Conservation (phyloP, 2,888 invertebrate species). For the Proisotoma minuta region DNA sequence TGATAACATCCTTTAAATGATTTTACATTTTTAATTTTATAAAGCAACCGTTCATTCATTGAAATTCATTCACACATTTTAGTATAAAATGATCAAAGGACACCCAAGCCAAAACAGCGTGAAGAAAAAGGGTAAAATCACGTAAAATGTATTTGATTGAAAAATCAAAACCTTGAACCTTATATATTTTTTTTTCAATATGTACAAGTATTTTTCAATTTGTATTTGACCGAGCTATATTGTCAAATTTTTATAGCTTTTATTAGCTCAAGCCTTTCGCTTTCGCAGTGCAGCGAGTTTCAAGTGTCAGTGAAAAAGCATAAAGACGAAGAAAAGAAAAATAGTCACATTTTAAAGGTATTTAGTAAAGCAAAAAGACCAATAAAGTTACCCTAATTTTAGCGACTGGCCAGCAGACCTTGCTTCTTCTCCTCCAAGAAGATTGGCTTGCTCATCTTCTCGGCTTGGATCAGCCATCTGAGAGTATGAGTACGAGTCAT, state of each 20-base stretch:
- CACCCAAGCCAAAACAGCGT: too few relatives aligned
- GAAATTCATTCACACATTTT: background rate
- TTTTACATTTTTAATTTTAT: too few relatives aligned
- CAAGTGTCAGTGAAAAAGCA: background rate
- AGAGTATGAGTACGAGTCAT: constrained; percentile 58
- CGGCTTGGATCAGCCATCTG: constrained; percentile 96
- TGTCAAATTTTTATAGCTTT: too few relatives aligned
- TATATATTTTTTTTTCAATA: too few relatives aligned
- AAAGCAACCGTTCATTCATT: background rate
- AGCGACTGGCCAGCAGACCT: constrained; percentile 93
- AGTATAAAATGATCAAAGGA: too few relatives aligned
- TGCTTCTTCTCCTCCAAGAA: constrained; percentile 93
- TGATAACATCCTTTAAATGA: too few relatives aligned
- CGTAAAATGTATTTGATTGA: too few relatives aligned
- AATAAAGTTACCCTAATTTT: constrained; percentile 91
- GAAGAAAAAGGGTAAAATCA: too few relatives aligned
- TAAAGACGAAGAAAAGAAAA: background rate
- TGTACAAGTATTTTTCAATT: too few relatives aligned
- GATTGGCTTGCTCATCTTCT: constrained; percentile 85
- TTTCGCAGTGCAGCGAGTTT: too few relatives aligned
- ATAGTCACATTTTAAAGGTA: background rate
- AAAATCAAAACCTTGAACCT: too few relatives aligned
- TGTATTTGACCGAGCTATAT: too few relatives aligned
- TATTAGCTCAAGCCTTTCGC: background rate
- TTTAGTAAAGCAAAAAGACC: constrained; percentile 18